These are phyloP conservation scores for Chrysomela aeneicollis DNA, from an alignment of 2,888 invertebrate species.

Conservation along the genomic window DNA sequence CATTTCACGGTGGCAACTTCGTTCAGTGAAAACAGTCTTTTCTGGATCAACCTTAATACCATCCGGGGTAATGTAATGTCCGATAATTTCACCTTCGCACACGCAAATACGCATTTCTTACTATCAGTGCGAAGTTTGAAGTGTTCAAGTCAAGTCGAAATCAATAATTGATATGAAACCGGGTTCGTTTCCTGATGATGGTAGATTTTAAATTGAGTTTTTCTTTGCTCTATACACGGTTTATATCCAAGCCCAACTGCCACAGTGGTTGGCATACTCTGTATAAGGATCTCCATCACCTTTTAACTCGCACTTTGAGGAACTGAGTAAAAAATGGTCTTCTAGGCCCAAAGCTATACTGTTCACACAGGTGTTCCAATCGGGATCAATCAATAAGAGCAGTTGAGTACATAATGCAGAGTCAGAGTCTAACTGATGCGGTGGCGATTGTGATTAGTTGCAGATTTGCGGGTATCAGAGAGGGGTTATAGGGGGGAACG, in stretches of 20 bases:
- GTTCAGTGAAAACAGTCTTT: neutral
- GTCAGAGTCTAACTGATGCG: constrained; percentile 58
- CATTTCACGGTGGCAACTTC: neutral
- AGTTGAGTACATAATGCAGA: constrained; percentile 58
- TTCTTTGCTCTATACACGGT: too few relatives aligned
- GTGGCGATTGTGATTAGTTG: constrained; percentile 60
- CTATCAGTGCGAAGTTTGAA: constrained; percentile 29
- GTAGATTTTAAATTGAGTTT: too few relatives aligned
- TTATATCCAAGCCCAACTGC: too few relatives aligned
- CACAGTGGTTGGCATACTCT: too few relatives aligned
- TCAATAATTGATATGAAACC: too few relatives aligned
- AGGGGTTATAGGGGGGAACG: constrained; percentile 35
- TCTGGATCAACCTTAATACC: constrained; percentile 15
- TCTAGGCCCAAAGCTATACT: too few relatives aligned
- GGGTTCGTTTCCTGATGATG: too few relatives aligned
- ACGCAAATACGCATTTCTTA: constrained; percentile 29
- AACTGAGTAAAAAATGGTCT: too few relatives aligned
- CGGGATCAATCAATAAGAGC: constrained; percentile 53
- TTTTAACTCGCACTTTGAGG: too few relatives aligned
- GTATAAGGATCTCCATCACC: too few relatives aligned
- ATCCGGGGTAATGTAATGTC: constrained; percentile 23
- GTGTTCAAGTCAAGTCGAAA: constrained; percentile 17
- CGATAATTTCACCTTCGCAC: constrained; percentile 25
- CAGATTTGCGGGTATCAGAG: constrained; percentile 46
- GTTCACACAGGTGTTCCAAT: constrained; percentile 47